Conservation (phyloP, 2,888 invertebrate genomes). For the Synergus japonicus region DNA sequence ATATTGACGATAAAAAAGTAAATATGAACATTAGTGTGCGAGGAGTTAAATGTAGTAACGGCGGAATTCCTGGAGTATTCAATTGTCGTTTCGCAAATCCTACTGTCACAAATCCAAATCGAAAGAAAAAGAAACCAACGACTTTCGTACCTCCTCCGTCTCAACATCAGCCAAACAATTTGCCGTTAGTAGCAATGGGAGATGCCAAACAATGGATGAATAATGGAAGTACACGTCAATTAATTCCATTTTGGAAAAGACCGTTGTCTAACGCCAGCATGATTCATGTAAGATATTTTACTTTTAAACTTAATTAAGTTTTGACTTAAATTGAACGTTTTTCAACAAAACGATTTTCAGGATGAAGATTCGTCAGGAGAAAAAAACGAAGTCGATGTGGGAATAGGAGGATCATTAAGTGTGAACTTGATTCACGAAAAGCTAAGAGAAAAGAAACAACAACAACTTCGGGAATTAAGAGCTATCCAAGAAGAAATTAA, state of each 20-base stretch:
- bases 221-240: conserved; percentile 67
- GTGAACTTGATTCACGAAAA: conserved; percentile 86
- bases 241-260: conserved; percentile 86
- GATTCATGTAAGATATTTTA: conserved; percentile 66
- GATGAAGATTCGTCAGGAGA: conserved; percentile 83
- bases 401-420: conserved; percentile 84
- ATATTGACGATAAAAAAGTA: conserved; percentile 66
- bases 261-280: conserved; percentile 81
- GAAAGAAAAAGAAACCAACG: conserved; percentile 95
- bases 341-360: conserved; percentile 42
- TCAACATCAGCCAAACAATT: conserved; percentile 73
- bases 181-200: conserved; percentile 60
- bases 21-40: conserved; percentile 61
- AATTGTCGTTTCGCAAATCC: conserved; percentile 92
- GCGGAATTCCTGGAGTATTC: conserved; percentile 89
- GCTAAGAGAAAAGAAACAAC: conserved; percentile 91
- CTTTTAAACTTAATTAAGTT: conserved; percentile 26
- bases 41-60: conserved; percentile 71
- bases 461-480: conserved; percentile 89
- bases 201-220: conserved; percentile 71
- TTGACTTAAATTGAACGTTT: neutral
- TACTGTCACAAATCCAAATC: conserved; percentile 82
- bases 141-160: conserved; percentile 89
- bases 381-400: conserved; percentile 84
- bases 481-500: conserved; percentile 93